These are phyloP conservation scores for Cosmorhoe ocellata DNA, from an alignment of 2,888 invertebrate species.

Conservation along the genomic window DNA sequence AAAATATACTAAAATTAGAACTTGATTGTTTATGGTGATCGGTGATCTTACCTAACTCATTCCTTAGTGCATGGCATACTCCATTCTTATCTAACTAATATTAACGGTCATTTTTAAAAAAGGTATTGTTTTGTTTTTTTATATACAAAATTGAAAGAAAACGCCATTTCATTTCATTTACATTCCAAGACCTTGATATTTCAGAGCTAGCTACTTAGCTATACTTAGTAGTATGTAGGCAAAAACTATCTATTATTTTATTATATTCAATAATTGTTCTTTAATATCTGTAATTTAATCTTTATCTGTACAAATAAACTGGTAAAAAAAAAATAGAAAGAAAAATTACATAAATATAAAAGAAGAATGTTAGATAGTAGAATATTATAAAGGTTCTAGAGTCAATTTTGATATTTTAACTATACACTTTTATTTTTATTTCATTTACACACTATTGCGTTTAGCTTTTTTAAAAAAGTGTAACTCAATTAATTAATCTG, in stretches of 20 bases:
- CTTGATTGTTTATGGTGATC: conserved; percentile 26
- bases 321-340: not conserved
- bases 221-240: too few relatives aligned
- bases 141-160: too few relatives aligned
- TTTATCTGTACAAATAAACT: not conserved
- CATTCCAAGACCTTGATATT: too few relatives aligned
- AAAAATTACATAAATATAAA: too few relatives aligned
- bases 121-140: too few relatives aligned
- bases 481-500: too few relatives aligned
- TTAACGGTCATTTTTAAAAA: too few relatives aligned
- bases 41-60: conserved; percentile 1
- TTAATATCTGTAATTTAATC: not conserved
- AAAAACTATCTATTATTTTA: not conserved
- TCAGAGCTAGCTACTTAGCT: too few relatives aligned
- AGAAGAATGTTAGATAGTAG: too few relatives aligned
- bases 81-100: not conserved
- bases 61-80: not conserved
- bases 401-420: conserved; percentile 24
- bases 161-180: too few relatives aligned
- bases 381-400: conserved; percentile 19
- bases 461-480: not conserved
- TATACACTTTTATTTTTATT: conserved; percentile 23
- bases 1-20: conserved; percentile 29
- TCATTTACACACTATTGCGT: conserved; percentile 13
- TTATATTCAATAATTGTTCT: not conserved